Evolutionary conservation across 1,140 invertebrate species (phyloP).

Genomic region (Chrysoperla carnea): DNA sequence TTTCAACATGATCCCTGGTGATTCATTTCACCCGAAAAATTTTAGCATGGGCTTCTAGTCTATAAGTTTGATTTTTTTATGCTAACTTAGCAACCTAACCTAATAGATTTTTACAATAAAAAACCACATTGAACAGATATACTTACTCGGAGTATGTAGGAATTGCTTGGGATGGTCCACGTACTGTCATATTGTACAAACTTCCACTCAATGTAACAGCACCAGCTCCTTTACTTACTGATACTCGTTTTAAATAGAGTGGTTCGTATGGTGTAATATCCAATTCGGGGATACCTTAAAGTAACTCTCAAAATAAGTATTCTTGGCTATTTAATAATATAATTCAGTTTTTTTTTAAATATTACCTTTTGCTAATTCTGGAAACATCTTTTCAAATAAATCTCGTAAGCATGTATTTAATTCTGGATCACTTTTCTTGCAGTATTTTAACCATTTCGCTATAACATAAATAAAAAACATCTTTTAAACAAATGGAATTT

Average conservation of each 20-base stretch:
- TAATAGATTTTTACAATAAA: too few relatives aligned
- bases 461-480: slow-evolving; percentile 15
- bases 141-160: slow-evolving; percentile 21
- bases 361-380: slow-evolving; percentile 24
- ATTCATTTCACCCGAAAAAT: too few relatives aligned
- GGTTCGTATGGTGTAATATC: slow-evolving; percentile 25
- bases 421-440: slow-evolving; percentile 18
- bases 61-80: too few relatives aligned
- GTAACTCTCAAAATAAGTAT: slow-evolving; percentile 1
- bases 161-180: slow-evolving; percentile 27
- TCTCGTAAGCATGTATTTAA: slow-evolving; percentile 19
- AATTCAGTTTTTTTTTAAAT: not conserved
- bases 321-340: not conserved
- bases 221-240: slow-evolving; percentile 23
- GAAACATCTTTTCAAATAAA: slow-evolving; percentile 25
- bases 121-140: too few relatives aligned
- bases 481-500: too few relatives aligned
- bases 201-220: slow-evolving; percentile 23
- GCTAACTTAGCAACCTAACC: too few relatives aligned
- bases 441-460: slow-evolving; percentile 24
- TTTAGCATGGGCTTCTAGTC: too few relatives aligned
- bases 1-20: too few relatives aligned
- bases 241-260: slow-evolving; percentile 20
- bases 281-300: slow-evolving; percentile 25
- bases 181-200: slow-evolving; percentile 21